Evolutionary conservation across 2,888 invertebrate species (phyloP).

Genomic region (Agrochola circellaris): DNA sequence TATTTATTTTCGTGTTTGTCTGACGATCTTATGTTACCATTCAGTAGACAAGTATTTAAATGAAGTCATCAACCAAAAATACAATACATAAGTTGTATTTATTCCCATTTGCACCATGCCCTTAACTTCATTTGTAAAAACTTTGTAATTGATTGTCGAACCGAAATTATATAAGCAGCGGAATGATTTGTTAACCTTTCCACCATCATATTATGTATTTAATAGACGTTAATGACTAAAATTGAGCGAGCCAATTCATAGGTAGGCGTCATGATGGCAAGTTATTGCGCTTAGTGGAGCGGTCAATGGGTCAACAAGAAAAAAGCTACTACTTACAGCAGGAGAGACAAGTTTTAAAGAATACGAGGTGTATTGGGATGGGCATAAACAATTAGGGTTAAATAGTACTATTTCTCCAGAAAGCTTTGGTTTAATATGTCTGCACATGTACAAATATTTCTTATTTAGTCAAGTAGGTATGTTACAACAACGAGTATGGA

Average conservation of each 20-base stretch:
- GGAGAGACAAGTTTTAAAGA: background rate
- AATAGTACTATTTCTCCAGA: background rate
- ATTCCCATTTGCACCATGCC: too few species aligned
- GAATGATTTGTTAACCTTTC: conserved; percentile 28
- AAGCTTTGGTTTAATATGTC: background rate
- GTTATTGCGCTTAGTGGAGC: conserved; percentile 32
- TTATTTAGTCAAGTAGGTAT: conserved; percentile 6
- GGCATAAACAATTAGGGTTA: background rate
- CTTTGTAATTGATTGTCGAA: background rate
- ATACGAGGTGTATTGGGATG: conserved; percentile 2
- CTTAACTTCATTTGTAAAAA: background rate
- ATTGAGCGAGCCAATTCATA: conserved; percentile 48
- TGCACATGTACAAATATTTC: background rate
- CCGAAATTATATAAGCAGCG: background rate
- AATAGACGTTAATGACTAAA: conserved; percentile 37
- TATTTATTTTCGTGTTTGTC: background rate
- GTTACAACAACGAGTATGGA: background rate
- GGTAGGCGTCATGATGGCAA: conserved; percentile 20
- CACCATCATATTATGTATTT: conserved; percentile 6
- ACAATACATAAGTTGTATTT: background rate
- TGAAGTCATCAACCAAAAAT: background rate
- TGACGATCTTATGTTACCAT: background rate
- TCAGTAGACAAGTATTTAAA: background rate
- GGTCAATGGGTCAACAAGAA: conserved; percentile 43
- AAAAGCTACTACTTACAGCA: conserved; percentile 7